These are phyloP conservation scores for Abscondita cerata DNA, from an alignment of 2,888 invertebrate genomes.

Conservation along the genomic window DNA sequence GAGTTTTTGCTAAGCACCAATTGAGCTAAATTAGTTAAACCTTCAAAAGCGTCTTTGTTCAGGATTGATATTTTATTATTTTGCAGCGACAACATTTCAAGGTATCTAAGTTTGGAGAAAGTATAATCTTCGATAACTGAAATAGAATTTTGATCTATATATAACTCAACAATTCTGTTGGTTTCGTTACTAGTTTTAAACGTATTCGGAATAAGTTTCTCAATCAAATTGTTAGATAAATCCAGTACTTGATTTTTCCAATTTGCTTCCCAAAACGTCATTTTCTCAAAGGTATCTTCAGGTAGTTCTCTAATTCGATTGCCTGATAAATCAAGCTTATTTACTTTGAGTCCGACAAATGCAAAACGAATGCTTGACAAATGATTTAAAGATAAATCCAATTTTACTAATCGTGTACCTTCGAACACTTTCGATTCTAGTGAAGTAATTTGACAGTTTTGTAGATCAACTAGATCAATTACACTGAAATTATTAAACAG, in stretches of 20 bases:
- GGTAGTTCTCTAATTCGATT: too few relatives aligned
- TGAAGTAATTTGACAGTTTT: too few relatives aligned
- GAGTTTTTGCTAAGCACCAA: slow-evolving; percentile 9
- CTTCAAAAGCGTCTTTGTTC: slow-evolving; percentile 14
- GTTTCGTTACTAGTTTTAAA: slow-evolving; percentile 6
- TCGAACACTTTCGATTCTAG: too few relatives aligned
- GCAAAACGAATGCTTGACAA: too few relatives aligned
- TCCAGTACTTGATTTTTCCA: neutral
- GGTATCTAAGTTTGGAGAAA: neutral
- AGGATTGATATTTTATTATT: slow-evolving; percentile 10
- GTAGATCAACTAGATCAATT: too few relatives aligned
- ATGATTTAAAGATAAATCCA: too few relatives aligned
- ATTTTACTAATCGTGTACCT: too few relatives aligned
- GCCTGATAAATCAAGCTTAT: too few relatives aligned
- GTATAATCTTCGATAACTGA: neutral
- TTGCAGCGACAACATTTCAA: neutral
- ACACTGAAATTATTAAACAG: too few relatives aligned
- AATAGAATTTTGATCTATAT: neutral
- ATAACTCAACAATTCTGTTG: neutral
- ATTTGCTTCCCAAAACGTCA: too few relatives aligned
- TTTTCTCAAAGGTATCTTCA: too few relatives aligned
- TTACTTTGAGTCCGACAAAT: too few relatives aligned
- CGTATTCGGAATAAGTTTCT: slow-evolving; percentile 1
- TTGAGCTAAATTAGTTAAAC: neutral
- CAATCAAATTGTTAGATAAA: slow-evolving; percentile 22